These are phyloP conservation scores for Setophaga kirtlandii DNA, from an alignment of 2,113 vertebrate species.

Conservation along the genomic window DNA sequence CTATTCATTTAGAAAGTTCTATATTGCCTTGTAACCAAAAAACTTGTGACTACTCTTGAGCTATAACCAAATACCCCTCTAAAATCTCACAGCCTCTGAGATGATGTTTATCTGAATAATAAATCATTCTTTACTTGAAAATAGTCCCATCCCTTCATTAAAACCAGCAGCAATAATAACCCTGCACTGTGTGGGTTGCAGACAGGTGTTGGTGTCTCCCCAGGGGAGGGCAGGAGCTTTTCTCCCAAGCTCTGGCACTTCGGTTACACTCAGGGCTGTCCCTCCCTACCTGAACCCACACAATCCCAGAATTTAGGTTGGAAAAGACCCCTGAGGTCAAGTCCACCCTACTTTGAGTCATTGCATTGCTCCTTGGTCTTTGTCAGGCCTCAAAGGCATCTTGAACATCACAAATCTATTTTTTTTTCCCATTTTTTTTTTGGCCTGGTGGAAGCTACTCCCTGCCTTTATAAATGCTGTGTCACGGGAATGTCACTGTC, in stretches of 20 bases:
- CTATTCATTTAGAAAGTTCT: not conserved
- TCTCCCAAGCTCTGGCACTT: not conserved
- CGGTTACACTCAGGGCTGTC: not conserved
- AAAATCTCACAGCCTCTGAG: not conserved
- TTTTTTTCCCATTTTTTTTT: not conserved
- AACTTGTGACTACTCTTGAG: not conserved
- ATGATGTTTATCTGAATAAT: not conserved
- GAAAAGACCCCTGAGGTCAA: not conserved
- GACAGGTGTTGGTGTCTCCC: not conserved
- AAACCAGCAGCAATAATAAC: not conserved
- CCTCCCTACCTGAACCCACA: not conserved
- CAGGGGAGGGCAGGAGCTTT: not conserved
- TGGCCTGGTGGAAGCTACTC: not conserved
- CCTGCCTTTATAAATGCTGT: not conserved
- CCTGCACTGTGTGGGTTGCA: not conserved
- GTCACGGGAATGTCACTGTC: too few relatives aligned
- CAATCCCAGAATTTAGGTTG: not conserved
- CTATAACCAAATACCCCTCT: not conserved
- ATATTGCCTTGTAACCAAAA: not conserved
- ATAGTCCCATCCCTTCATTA: not conserved
- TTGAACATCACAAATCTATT: not conserved
- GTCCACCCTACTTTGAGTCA: accelerated
- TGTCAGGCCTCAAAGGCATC: not conserved
- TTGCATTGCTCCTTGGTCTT: not conserved
- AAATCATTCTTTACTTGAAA: not conserved